A percentile compares a stretch with the other conserved stretches of the same genome.
phyloP scores from a whole-genome alignment of 1,140 invertebrate genomes.

The Whitmania pigra region DNA sequence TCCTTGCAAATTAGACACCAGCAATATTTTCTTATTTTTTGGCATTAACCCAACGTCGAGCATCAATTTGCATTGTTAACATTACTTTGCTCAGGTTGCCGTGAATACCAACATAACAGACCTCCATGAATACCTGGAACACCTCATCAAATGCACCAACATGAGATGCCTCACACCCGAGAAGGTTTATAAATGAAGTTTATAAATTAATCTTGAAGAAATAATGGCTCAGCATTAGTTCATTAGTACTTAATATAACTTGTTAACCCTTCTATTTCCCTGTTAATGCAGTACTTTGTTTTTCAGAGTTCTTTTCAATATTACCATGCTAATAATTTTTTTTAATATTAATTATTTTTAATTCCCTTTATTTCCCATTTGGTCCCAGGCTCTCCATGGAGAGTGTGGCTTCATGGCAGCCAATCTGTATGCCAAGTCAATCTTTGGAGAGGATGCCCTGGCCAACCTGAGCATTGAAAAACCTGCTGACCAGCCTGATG shows the following conservation, averaged over 20 bases:
- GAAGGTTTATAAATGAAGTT: slow-evolving; percentile 18
- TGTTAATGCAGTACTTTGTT: too few species aligned
- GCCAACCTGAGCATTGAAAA: slow-evolving; percentile 97
- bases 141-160: slow-evolving; percentile 85
- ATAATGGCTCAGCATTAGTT: not conserved
- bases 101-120: slow-evolving; percentile 89
- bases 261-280: too few species aligned
- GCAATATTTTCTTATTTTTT: too few species aligned
- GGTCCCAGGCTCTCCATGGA: slow-evolving; percentile 67
- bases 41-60: too few species aligned
- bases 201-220: not conserved
- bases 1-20: too few species aligned
- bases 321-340: too few species aligned
- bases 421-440: slow-evolving; percentile 95
- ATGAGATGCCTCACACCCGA: slow-evolving; percentile 95
- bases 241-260: not conserved
- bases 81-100: slow-evolving; percentile 52
- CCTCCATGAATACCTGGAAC: slow-evolving; percentile 78
- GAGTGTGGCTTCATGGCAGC: slow-evolving; percentile 98
- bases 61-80: too few species aligned
- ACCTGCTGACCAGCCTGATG: slow-evolving; percentile 68
- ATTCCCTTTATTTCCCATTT: slow-evolving; percentile 16
- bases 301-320: too few species aligned
- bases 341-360: not conserved
- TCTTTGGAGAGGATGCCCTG: slow-evolving; percentile 96